Percentiles rank a stretch among this genome's conserved stretches.
Evolutionary conservation across 2,888 invertebrate species (phyloP).

Genomic region (Melolontha melolontha): DNA sequence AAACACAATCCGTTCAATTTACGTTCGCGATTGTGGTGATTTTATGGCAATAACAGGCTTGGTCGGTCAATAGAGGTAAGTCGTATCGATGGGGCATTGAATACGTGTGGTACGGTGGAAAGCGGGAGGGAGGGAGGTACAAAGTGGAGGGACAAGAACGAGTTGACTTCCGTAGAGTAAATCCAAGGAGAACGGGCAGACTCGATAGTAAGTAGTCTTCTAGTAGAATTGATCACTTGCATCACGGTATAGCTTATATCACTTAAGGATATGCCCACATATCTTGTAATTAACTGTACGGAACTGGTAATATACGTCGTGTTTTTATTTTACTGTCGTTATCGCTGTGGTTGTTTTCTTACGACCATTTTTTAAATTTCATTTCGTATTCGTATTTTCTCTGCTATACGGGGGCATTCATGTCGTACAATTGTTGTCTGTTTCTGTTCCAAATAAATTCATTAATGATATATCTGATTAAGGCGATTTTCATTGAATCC

Average conservation of each 20-base stretch:
- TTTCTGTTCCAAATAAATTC: neutral
- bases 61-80: slow-evolving; percentile 44
- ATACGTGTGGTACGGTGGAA: slow-evolving; percentile 31
- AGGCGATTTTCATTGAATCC: too few species aligned
- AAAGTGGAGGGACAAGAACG: slow-evolving; percentile 40
- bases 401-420: slow-evolving; percentile 16
- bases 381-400: slow-evolving; percentile 21
- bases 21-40: slow-evolving; percentile 49
- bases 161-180: slow-evolving; percentile 48
- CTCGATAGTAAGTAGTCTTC: slow-evolving; percentile 32
- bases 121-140: slow-evolving; percentile 13
- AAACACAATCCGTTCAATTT: slow-evolving; percentile 45
- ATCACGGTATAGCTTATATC: slow-evolving; percentile 48
- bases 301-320: slow-evolving; percentile 46
- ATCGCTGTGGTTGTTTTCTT: slow-evolving; percentile 9
- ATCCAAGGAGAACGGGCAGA: slow-evolving; percentile 49
- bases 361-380: slow-evolving; percentile 3
- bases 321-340: slow-evolving; percentile 40
- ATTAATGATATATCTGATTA: too few species aligned
- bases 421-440: slow-evolving; percentile 18
- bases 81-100: slow-evolving; percentile 28
- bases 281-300: slow-evolving; percentile 51
- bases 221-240: slow-evolving; percentile 43
- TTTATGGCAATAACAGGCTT: slow-evolving; percentile 51
- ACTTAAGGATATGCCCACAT: slow-evolving; percentile 48